These are phyloP conservation scores for Euura saliciscinereae DNA, from an alignment of 1,140 invertebrate species.

Conservation along the genomic window DNA sequence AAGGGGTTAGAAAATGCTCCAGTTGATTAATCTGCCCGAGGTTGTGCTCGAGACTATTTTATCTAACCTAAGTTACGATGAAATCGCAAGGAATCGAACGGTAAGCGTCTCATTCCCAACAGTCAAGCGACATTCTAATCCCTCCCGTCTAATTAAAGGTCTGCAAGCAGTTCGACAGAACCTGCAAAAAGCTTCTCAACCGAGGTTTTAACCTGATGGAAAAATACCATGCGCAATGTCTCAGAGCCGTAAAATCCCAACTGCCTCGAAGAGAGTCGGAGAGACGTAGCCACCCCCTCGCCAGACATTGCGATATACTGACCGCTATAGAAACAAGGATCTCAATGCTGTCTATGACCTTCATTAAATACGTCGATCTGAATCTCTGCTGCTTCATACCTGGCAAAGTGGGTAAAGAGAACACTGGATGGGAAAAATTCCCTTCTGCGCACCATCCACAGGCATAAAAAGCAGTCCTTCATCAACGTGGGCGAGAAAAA, in stretches of 20 bases:
- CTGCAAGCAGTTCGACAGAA: conserved; percentile 78
- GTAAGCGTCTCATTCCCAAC: conserved; percentile 62
- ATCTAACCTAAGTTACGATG: conserved; percentile 78
- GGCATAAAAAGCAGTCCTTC: too few relatives aligned
- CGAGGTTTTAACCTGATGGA: conserved; percentile 83
- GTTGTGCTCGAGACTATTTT: conserved; percentile 81
- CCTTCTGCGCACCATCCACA: too few relatives aligned
- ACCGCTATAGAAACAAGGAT: conserved; percentile 89
- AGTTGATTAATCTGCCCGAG: conserved; percentile 69
- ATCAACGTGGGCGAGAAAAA: too few relatives aligned
- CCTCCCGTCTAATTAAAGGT: conserved; percentile 64
- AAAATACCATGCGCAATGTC: conserved; percentile 73
- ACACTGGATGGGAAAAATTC: too few relatives aligned
- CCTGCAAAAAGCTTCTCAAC: conserved; percentile 78
- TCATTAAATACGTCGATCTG: conserved; percentile 83
- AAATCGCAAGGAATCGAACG: conserved; percentile 78
- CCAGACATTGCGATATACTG: conserved; percentile 86
- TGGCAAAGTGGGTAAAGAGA: conserved; percentile 71
- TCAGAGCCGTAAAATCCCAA: conserved; percentile 80
- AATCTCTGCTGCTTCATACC: conserved; percentile 91
- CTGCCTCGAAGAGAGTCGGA: conserved; percentile 89
- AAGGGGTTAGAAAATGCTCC: conserved; percentile 25
- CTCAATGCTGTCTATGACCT: conserved; percentile 92
- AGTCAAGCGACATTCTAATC: conserved; percentile 17
- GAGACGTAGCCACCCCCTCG: conserved; percentile 79